These are phyloP conservation scores for Leucophora obtusa DNA, from an alignment of 2,888 invertebrate species.

Conservation along the genomic window DNA sequence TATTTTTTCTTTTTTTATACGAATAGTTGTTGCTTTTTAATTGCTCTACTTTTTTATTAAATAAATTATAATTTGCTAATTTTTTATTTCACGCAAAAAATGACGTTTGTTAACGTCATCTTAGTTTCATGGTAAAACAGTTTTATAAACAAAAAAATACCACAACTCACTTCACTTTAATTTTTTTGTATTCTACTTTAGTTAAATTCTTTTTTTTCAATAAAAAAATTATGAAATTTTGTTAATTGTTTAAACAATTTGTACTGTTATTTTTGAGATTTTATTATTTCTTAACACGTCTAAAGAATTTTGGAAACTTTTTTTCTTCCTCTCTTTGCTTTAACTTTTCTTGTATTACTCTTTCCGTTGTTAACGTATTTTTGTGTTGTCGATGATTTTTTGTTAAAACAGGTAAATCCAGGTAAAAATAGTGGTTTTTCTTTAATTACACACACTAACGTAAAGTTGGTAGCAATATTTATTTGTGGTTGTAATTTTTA, in stretches of 20 bases:
- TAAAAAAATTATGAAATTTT: neutral
- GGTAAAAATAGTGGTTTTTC: slow-evolving; percentile 74
- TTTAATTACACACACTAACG: slow-evolving; percentile 62
- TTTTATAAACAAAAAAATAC: slow-evolving; percentile 42
- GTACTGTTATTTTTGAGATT: slow-evolving; percentile 19
- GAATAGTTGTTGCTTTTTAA: slow-evolving; percentile 24
- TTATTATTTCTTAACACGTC: slow-evolving; percentile 31
- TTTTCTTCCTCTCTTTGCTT: slow-evolving; percentile 1
- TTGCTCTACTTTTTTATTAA: slow-evolving; percentile 21
- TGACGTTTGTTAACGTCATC: slow-evolving; percentile 62
- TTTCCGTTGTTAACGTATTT: slow-evolving; percentile 32
- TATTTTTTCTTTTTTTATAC: slow-evolving; percentile 64
- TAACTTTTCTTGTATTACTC: slow-evolving; percentile 32
- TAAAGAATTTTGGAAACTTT: slow-evolving; percentile 31
- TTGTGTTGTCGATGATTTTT: slow-evolving; percentile 14
- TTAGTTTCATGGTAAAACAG: slow-evolving; percentile 74
- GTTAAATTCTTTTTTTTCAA: neutral
- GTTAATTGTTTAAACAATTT: slow-evolving; percentile 13
- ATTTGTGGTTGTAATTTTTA: slow-evolving; percentile 30
- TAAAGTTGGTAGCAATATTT: slow-evolving; percentile 51
- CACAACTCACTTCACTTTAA: slow-evolving; percentile 12
- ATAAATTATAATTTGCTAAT: neutral
- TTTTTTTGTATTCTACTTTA: slow-evolving; percentile 5
- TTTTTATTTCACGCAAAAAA: slow-evolving; percentile 50
- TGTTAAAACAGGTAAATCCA: slow-evolving; percentile 75